Conservation (phyloP, 2,797 vertebrate species). For the Hoplostethus atlanticus region DNA sequence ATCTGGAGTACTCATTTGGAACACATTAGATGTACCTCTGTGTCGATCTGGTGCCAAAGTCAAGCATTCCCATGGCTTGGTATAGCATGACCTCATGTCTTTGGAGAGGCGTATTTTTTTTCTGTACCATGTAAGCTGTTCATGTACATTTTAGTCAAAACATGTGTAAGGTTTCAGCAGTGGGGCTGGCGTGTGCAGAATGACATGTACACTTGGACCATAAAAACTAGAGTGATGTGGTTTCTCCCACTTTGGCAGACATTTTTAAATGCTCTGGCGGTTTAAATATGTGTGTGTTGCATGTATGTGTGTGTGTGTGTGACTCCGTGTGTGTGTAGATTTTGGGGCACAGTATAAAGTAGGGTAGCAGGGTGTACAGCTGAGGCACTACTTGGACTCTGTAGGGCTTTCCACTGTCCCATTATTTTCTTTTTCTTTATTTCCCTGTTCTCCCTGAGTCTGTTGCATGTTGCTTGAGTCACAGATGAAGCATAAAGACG, state of each 20-base stretch:
- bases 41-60: constrained; percentile 42
- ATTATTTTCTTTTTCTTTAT: neutral
- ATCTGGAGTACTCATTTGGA: constrained; percentile 62
- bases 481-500: neutral
- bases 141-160: constrained; percentile 55
- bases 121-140: constrained; percentile 48
- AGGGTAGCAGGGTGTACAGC: constrained; percentile 1
- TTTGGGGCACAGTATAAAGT: neutral
- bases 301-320: neutral
- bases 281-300: constrained; percentile 58
- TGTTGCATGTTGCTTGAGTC: neutral
- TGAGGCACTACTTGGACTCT: neutral
- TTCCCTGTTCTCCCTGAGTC: neutral
- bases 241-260: constrained; percentile 4
- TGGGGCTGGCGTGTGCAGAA: constrained; percentile 25
- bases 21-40: constrained; percentile 45
- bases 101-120: constrained; percentile 22
- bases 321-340: neutral
- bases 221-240: neutral
- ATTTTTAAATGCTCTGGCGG: constrained; percentile 72
- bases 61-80: constrained; percentile 59
- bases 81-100: constrained; percentile 57
- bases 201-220: constrained; percentile 30
- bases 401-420: neutral
- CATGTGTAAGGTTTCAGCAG: constrained; percentile 41